Evolutionary conservation across 2,113 vertebrate genomes (phyloP).

Genomic region (Salvelinus sp.): DNA sequence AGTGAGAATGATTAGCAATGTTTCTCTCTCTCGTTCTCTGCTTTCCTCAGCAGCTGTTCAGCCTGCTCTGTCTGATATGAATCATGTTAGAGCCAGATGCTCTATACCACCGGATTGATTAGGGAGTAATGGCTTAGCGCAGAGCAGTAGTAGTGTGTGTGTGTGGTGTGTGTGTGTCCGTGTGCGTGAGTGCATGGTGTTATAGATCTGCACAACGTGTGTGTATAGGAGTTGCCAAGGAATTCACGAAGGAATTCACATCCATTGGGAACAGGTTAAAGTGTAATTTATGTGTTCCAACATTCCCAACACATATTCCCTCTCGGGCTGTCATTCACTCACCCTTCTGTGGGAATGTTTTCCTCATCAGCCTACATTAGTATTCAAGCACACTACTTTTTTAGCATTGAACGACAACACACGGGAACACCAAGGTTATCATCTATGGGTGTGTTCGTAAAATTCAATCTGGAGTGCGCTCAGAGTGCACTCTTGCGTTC

Average conservation of each 20-base stretch:
- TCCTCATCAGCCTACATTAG: slow-evolving; percentile 3
- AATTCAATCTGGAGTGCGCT: too few relatives aligned
- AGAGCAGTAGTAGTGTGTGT: background rate
- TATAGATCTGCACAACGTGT: background rate
- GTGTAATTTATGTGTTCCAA: background rate
- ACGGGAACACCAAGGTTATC: slow-evolving; percentile 2
- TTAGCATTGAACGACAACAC: background rate
- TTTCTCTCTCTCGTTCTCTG: background rate
- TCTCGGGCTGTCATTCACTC: background rate
- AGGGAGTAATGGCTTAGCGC: background rate
- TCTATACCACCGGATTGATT: background rate
- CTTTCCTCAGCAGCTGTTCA: background rate
- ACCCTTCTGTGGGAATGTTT: slow-evolving; percentile 6
- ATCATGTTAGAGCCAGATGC: background rate
- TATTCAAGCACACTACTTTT: slow-evolving; percentile 6
- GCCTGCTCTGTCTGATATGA: background rate
- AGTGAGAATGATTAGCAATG: too few relatives aligned
- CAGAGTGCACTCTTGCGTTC: background rate
- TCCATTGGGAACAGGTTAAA: background rate
- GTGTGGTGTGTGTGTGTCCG: background rate
- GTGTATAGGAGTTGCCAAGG: background rate
- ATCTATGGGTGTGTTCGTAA: background rate
- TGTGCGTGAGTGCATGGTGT: background rate
- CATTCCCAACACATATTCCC: background rate
- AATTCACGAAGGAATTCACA: background rate